Base-by-base conservation (phyloP, 1,140 invertebrate species). In the Eumeta japonica region DNA sequence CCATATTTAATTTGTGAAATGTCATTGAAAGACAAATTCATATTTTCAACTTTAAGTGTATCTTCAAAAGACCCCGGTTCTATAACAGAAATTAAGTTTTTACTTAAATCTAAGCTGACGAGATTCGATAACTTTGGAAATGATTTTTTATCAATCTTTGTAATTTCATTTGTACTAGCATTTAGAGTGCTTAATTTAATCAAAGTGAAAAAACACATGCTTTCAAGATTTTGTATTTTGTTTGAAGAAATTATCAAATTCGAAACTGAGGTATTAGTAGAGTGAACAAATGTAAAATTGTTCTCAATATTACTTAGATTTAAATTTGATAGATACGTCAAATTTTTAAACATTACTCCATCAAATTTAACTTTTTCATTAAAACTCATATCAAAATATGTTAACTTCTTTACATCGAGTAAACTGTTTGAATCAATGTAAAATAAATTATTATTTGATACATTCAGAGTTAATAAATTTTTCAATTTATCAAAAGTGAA, bases 401-500 rank as follows among this genome's bases (percentile, higher is more conserved):
- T n/a, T n/a, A n/a, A n/a, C n/a, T n/a, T n/a, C n/a, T n/a, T n/a
- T n/a, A n/a, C n/a, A n/a, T n/a, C n/a, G n/a, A n/a, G n/a, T n/a
- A n/a, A n/a, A n/a, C n/a, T n/a, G n/a, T n/a, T n/a, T n/a, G n/a
- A n/a, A n/a, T n/a, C n/a, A n/a, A n/a, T 51, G 16, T 49, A 51
- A 12, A 65, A 44, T 16, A 73, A 47, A n/a, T 37, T 16, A 32
- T 73, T 73, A 36, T 59, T 29, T 3, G 68, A 73, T 12, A 73
- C 40, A 46, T 73, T 66, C 16, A 73, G 46, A 35, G 62, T 71
- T 31, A 63, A 52, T 14, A 73, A 55, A 34, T 57, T 61, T 3
- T 28, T 45, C 66, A 73, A n/a, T n/a, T n/a, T n/a, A n/a, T n/a
- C n/a, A n/a, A n/a, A n/a, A n/a, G n/a, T n/a, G n/a, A n/a, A n/a